Evolutionary conservation across 37 sponge, comb jelly and placozoan genomes (phyloP).

Genomic region (Aplysina aerophoba): DNA sequence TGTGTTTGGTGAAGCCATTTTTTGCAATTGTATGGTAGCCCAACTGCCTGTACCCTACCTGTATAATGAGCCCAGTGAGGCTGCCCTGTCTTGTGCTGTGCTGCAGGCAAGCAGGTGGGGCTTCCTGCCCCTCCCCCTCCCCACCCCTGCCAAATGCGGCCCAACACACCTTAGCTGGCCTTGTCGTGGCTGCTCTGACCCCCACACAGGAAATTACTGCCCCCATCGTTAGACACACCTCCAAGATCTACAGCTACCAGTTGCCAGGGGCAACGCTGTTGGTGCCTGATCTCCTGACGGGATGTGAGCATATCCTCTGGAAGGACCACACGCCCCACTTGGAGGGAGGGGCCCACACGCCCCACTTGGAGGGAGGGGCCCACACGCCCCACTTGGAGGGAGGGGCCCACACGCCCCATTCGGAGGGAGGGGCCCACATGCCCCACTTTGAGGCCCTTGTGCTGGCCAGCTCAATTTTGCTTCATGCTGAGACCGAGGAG

Average conservation of each 20-base stretch:
- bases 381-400: neutral
- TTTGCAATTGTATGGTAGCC: too few species aligned
- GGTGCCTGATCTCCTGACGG: conserved; percentile 50
- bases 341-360: neutral
- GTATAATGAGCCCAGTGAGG: too few species aligned
- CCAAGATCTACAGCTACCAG: conserved; percentile 53
- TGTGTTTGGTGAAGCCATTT: too few species aligned
- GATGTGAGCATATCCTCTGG: conserved; percentile 45
- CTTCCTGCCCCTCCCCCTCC: too few species aligned
- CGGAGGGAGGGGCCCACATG: neutral
- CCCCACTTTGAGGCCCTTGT: conserved; percentile 18
- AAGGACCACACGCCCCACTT: neutral
- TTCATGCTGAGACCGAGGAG: neutral
- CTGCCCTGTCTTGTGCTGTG: too few species aligned
- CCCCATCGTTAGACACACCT: conserved; percentile 44
- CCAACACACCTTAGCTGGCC: too few species aligned
- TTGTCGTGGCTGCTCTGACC: neutral
- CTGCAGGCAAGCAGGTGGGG: too few species aligned
- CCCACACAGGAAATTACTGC: conserved; percentile 15
- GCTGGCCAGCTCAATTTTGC: neutral
- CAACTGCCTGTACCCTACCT: too few species aligned
- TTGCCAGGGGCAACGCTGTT: conserved; percentile 64
- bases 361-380: neutral
- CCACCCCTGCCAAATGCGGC: too few species aligned
- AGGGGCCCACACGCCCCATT: too few species aligned